Conservation (phyloP, 1,140 invertebrate species). For the Phthorimaea operculella region DNA sequence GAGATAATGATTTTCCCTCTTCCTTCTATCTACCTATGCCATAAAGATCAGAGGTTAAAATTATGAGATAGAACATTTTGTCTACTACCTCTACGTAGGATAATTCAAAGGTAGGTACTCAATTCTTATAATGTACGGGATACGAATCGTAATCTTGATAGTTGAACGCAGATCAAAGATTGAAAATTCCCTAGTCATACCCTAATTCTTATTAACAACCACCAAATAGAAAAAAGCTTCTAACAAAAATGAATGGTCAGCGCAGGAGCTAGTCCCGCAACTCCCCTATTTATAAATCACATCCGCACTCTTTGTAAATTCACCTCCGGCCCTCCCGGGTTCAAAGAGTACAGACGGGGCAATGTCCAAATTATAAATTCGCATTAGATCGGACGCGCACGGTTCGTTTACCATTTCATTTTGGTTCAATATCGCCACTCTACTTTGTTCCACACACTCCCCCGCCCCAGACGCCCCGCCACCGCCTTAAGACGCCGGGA, state of each 20-base stretch:
- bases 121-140: too few species aligned
- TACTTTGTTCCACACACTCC: slow-evolving; percentile 67
- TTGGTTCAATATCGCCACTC: slow-evolving; percentile 67
- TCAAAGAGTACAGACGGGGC: slow-evolving; percentile 59
- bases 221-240: slow-evolving; percentile 36
- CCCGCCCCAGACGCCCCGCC: slow-evolving; percentile 25
- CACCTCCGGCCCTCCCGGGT: slow-evolving; percentile 48
- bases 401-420: slow-evolving; percentile 68
- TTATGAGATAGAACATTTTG: too few species aligned
- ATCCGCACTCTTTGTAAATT: slow-evolving; percentile 55
- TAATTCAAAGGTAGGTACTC: too few species aligned
- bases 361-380: slow-evolving; percentile 69
- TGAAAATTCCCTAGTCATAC: too few species aligned
- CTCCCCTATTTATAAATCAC: slow-evolving; percentile 57
- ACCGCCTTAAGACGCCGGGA: slow-evolving; percentile 64
- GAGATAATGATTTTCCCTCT: too few species aligned
- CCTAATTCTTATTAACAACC: slow-evolving; percentile 34
- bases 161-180: too few species aligned
- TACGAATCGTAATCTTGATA: too few species aligned
- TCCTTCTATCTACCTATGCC: too few species aligned
- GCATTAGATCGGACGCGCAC: slow-evolving; percentile 66
- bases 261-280: slow-evolving; percentile 12
- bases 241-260: slow-evolving; percentile 35
- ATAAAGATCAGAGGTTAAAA: too few species aligned
- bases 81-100: too few species aligned